These are phyloP conservation scores for Lasioglossum marginatum DNA, from an alignment of 2,888 invertebrate genomes.

Conservation along the genomic window DNA sequence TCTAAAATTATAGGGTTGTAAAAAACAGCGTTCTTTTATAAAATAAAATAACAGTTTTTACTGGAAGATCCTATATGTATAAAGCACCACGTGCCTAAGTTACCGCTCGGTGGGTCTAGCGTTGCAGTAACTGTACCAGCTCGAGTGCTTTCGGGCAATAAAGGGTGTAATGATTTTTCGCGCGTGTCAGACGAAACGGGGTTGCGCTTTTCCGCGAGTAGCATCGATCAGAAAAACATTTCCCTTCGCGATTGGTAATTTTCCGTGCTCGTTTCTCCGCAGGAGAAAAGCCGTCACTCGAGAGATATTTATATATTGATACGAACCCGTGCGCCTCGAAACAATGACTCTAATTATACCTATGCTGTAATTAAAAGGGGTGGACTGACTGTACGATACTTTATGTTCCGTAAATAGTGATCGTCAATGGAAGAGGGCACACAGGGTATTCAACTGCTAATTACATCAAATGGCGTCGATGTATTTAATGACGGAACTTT, in stretches of 20 bases:
- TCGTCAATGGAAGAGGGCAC: constrained; percentile 28
- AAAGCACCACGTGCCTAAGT: too few relatives aligned
- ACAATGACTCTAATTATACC: constrained; percentile 71
- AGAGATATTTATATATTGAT: constrained; percentile 50
- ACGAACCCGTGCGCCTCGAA: constrained; percentile 23
- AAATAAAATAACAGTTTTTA: too few relatives aligned
- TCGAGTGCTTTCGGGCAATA: too few relatives aligned
- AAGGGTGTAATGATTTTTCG: background rate
- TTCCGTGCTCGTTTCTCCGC: constrained; percentile 20
- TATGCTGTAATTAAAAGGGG: constrained; percentile 67
- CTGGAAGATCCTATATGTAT: too few relatives aligned
- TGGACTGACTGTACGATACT: constrained; percentile 21
- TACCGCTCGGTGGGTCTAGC: too few relatives aligned
- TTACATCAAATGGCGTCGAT: constrained; percentile 10
- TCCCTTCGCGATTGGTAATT: constrained; percentile 27
- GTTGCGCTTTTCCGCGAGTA: background rate
- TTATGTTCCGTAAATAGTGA: constrained; percentile 38
- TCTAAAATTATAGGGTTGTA: too few relatives aligned
- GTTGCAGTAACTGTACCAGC: too few relatives aligned
- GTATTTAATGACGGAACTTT: constrained; percentile 9
- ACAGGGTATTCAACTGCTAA: constrained; percentile 24
- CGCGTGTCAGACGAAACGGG: background rate
- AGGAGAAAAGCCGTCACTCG: background rate
- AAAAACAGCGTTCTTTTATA: too few relatives aligned
- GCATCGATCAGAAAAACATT: constrained; percentile 21